phyloP scores from a whole-genome alignment of 1,140 invertebrate genomes.

The Subanguina moxae region DNA sequence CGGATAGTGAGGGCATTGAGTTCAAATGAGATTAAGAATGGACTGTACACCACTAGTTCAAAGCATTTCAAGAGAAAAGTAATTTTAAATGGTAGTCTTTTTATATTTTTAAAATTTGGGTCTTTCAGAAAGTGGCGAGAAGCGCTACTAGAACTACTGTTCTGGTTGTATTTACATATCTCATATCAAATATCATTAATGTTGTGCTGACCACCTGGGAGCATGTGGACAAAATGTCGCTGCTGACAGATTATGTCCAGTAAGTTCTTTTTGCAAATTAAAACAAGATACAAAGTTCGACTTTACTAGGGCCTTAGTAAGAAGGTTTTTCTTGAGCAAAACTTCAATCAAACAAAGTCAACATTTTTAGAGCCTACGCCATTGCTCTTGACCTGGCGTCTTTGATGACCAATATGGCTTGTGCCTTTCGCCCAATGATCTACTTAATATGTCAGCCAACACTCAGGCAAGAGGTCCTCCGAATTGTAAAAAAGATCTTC shows the following conservation, averaged over 20 bases:
- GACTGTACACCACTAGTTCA: conserved; percentile 19
- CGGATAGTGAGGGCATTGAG: conserved; percentile 47
- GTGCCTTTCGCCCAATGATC: conserved; percentile 50
- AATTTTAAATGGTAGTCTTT: too few species aligned
- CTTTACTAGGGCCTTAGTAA: background rate
- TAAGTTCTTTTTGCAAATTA: conserved; percentile 2
- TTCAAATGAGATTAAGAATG: conserved; percentile 33
- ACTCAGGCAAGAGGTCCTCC: conserved; percentile 41
- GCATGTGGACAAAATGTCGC: conserved; percentile 48
- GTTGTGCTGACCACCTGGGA: conserved; percentile 56
- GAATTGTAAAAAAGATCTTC: conserved; percentile 24
- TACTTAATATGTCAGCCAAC: conserved; percentile 46
- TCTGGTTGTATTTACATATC: conserved; percentile 54
- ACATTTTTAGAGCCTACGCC: conserved; percentile 39
- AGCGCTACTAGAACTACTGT: conserved; percentile 53
- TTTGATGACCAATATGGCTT: conserved; percentile 51
- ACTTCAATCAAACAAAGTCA: background rate
- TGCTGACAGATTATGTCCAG: conserved; percentile 29
- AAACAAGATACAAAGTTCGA: background rate
- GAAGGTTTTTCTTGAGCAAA: background rate
- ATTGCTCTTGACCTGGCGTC: conserved; percentile 50
- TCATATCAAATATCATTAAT: conserved; percentile 54
- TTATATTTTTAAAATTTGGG: too few species aligned
- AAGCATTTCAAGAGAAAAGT: conserved; percentile 38
- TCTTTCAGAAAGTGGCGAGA: conserved; percentile 46